These are phyloP conservation scores for Eugnorisma glareosa DNA, from an alignment of 2,888 invertebrate species.

Conservation along the genomic window DNA sequence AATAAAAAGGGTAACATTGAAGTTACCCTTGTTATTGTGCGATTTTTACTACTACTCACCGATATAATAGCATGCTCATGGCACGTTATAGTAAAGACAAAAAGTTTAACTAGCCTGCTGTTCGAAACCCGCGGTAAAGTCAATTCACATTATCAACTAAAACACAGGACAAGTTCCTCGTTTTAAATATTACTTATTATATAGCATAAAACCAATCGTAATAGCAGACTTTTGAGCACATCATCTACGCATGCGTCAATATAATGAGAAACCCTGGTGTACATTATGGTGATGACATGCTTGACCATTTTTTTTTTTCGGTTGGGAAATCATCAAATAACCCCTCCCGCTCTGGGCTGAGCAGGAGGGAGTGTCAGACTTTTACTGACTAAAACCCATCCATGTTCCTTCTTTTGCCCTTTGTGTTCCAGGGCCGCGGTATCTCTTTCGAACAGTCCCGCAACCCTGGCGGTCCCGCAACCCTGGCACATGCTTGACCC, in stretches of 20 bases:
- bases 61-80: constrained; percentile 9
- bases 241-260: constrained; percentile 19
- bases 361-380: too few species aligned
- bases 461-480: too few species aligned
- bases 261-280: background rate
- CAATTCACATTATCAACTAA: background rate
- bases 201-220: constrained; percentile 20
- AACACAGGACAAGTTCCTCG: constrained; percentile 5
- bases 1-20: constrained; percentile 8
- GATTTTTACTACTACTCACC: background rate
- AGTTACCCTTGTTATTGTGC: too few species aligned
- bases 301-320: too few species aligned
- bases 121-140: constrained; percentile 49
- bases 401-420: too few species aligned
- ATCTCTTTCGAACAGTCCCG: too few species aligned
- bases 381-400: too few species aligned
- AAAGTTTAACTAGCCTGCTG: constrained; percentile 28
- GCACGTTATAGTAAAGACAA: constrained; percentile 21
- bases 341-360: too few species aligned
- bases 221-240: constrained; percentile 27
- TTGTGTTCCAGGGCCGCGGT: too few species aligned
- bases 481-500: constrained; percentile 36
- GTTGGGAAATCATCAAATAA: too few species aligned
- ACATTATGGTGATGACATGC: background rate
- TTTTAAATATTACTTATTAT: background rate